Base-by-base conservation (phyloP, 2,888 invertebrate genomes). In the Spisula solida region DNA sequence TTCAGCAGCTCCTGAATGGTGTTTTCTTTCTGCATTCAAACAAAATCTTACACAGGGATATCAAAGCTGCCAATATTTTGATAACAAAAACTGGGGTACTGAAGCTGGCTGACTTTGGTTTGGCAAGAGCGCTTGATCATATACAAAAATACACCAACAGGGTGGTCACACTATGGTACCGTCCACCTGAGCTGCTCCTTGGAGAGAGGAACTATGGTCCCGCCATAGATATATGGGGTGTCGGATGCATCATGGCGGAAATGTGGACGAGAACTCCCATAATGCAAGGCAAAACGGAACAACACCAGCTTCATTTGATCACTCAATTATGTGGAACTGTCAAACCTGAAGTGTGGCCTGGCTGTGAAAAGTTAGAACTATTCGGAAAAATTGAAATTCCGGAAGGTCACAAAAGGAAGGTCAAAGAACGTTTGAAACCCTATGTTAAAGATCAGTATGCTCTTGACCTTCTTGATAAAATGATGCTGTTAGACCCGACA, bases 201-300 rank as follows among this genome's bases (percentile, higher is more conserved):
- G 96, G 96, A 12, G 97, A 99, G 95, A 97, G 99, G 20, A 99
- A 99, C 97, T 99, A 99, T 95, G 99, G 99, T 0, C 99, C 99
- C 0, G 98, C 99, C 0, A 99, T 99, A 20, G 99, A 99, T 97
- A 97, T 99, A 97, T 97, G 97, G 97, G 97, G 97, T 0, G 99
- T 99, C 0, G 99, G 99, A 0, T 99, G 99, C 96, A 99, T 99
- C 91, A 99, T 99, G 99, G 99, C 99, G 0, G 99, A 99, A 97
- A 99, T 99, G 99, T 99, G 99, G 99, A 99, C 99, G 0, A 97
- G 98, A 93, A 97, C 97, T 10, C 99, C 97, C 1, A 97, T 97
- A 80, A 96, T 97, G 96, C 97, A 97, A 97, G 99, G 99, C 25
- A 98, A 98, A 82, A 99, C 99, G 0, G 99, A 99, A 95, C 99